Evolutionary conservation across 2,113 vertebrate species (phyloP).

Genomic region (Tachycineta bicolor): DNA sequence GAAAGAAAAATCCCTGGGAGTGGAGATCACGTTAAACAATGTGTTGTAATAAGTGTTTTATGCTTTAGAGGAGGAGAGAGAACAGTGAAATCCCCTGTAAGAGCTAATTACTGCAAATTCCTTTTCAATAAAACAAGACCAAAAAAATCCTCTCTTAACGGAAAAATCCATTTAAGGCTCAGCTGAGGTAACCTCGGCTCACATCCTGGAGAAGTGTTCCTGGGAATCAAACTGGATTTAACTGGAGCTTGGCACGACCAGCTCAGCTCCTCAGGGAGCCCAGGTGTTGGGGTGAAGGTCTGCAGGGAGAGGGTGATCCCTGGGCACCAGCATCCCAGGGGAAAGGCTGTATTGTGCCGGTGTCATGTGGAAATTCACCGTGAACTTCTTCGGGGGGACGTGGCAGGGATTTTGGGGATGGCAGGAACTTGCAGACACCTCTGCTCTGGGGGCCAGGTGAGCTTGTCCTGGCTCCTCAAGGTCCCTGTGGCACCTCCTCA

Average conservation of each 20-base stretch:
- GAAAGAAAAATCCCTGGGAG: slow-evolving; percentile 32
- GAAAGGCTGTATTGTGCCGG: neutral
- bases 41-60: slow-evolving; percentile 57
- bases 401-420: neutral
- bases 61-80: slow-evolving; percentile 66
- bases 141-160: slow-evolving; percentile 52
- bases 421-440: neutral
- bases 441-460: rapidly evolving
- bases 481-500: neutral
- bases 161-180: slow-evolving; percentile 60
- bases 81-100: slow-evolving; percentile 61
- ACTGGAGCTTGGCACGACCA: neutral
- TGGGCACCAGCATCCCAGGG: neutral
- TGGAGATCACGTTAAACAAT: neutral
- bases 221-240: neutral
- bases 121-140: slow-evolving; percentile 65
- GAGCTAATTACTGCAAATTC: slow-evolving; percentile 71
- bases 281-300: neutral
- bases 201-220: neutral
- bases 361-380: rapidly evolving
- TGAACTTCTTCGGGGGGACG: neutral
- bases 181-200: neutral
- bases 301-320: neutral
- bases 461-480: neutral
- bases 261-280: neutral